Base-by-base conservation (phyloP, 2,888 invertebrate genomes). In the Psococerastis gibbosa region DNA sequence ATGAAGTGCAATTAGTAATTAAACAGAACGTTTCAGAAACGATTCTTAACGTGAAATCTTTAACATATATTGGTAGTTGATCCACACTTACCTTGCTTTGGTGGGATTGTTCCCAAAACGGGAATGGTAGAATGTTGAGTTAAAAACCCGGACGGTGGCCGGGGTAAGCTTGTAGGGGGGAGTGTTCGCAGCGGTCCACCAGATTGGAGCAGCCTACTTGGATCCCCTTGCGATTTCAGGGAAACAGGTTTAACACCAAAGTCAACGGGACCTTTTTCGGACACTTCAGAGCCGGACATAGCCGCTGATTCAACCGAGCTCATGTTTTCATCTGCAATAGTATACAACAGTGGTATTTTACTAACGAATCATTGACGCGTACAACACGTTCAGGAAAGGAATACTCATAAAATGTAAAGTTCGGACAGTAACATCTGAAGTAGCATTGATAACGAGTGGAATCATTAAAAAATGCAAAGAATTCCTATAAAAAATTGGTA, bases 281-380 rank as follows among this genome's bases (percentile, higher is more conserved):
- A 38, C 17, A 38, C 38, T 38, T 38, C 38, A 18, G 38, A 20
- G 18, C 38, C 20, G n/a, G 38, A 22, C 38, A 38, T 38, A 3
- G 38, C 15, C 15, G 38, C 38, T 5, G 38, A 38, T 38, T 38
- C 38, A n/a, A 38, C 22, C 13, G 38, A 20, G 22, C 38, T 38
- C 38, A 38, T 38, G 17, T 20, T 38, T 15, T 34, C 18, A 34
- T 34, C 18, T 27, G 11, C n/a, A n/a, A n/a, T n/a, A n/a, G n/a
- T n/a, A n/a, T n/a, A n/a, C n/a, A n/a, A n/a, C n/a, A n/a, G n/a
- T n/a, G n/a, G n/a, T n/a, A n/a, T n/a, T n/a, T n/a, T n/a, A n/a
- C n/a, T n/a, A n/a, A n/a, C n/a, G n/a, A n/a, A n/a, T n/a, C n/a
- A n/a, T n/a, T n/a, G n/a, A n/a, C n/a, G n/a, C n/a, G n/a, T n/a